Evolutionary conservation across 2,113 vertebrate genomes (phyloP).

Genomic region (Alexandromys fortis): DNA sequence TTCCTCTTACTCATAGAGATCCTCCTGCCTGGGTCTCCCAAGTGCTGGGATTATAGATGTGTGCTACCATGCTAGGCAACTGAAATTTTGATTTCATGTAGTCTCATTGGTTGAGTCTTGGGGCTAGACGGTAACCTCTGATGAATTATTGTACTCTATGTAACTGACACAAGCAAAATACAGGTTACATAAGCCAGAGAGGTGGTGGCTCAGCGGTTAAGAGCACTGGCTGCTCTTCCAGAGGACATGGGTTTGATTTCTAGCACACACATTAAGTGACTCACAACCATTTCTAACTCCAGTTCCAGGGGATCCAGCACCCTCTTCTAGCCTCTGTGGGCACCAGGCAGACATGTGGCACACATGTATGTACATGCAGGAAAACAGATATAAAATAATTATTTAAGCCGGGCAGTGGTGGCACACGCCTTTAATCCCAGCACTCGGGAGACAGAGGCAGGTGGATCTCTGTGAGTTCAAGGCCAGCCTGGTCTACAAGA

Average conservation of each 20-base stretch:
- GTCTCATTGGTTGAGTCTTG: neutral
- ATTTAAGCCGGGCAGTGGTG: neutral
- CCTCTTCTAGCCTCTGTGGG: neutral
- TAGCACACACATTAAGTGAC: too few relatives aligned
- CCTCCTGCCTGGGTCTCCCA: too few relatives aligned
- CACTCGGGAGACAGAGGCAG: too few relatives aligned
- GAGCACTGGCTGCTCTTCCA: neutral
- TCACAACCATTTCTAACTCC: neutral
- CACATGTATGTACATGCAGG: neutral
- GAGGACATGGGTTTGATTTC: neutral
- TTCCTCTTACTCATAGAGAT: neutral
- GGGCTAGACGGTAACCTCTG: neutral
- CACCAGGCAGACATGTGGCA: neutral
- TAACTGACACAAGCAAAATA: neutral
- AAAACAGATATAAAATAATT: neutral
- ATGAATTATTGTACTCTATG: neutral
- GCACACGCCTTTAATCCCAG: neutral
- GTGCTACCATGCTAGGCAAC: neutral
- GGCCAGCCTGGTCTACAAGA: too few relatives aligned
- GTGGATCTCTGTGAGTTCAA: too few relatives aligned
- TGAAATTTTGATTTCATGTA: neutral
- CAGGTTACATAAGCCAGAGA: too few relatives aligned
- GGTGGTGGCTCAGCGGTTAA: neutral
- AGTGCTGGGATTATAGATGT: neutral
- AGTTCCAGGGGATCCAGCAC: neutral